Evolutionary conservation across 2,113 vertebrate species (phyloP).

Genomic region (Campylomormyrus tamandua): DNA sequence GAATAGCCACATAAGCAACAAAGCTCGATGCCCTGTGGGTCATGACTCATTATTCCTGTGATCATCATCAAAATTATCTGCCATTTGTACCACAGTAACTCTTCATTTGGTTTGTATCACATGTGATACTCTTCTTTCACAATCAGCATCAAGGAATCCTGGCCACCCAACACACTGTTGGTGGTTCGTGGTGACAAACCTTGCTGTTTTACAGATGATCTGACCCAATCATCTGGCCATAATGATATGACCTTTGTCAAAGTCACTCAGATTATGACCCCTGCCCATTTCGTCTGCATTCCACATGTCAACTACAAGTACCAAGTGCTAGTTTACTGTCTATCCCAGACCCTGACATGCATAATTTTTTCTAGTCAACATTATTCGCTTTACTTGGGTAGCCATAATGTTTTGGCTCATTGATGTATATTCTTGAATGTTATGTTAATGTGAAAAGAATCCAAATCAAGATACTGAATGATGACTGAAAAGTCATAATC

Average conservation of each 20-base stretch:
- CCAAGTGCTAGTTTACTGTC: neutral
- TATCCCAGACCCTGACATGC: neutral
- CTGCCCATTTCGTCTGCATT: neutral
- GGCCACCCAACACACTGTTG: neutral
- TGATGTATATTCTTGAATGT: neutral
- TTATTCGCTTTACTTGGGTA: neutral
- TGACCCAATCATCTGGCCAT: neutral
- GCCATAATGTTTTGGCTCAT: neutral
- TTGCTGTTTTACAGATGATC: neutral
- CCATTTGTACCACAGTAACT: neutral
- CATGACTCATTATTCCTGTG: neutral
- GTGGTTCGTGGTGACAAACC: neutral
- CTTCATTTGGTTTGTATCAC: neutral
- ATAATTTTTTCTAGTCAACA: neutral
- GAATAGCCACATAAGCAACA: neutral
- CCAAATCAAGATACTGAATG: neutral
- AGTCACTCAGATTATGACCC: neutral
- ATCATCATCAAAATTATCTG: neutral
- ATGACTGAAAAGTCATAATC: neutral
- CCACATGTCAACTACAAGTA: neutral
- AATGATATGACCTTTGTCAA: neutral
- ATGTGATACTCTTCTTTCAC: neutral
- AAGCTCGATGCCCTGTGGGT: neutral
- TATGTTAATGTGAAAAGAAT: neutral
- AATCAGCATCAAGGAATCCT: neutral